phyloP scores from a whole-genome alignment of 2,113 vertebrate species.

The Geococcyx californianus region DNA sequence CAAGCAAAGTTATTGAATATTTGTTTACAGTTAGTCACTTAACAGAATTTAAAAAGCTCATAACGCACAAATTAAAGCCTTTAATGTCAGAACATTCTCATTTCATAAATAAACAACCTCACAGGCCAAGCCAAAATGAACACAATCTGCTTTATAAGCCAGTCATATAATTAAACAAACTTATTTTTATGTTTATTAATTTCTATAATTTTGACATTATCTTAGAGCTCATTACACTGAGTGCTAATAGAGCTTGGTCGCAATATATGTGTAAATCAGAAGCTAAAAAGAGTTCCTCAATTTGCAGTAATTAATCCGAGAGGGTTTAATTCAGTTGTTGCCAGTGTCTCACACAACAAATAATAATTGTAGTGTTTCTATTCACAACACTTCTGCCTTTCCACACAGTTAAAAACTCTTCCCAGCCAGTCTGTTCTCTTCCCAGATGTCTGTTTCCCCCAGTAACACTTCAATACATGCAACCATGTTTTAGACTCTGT shows the following conservation, averaged over 20 bases:
- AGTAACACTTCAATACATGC: not conserved
- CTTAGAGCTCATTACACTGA: not conserved
- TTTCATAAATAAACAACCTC: not conserved
- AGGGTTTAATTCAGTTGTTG: not conserved
- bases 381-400: not conserved
- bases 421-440: not conserved
- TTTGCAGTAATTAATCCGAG: conserved; percentile 41
- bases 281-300: not conserved
- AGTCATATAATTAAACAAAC: not conserved
- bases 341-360: not conserved
- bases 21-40: not conserved
- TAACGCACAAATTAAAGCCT: not conserved
- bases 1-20: not conserved
- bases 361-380: not conserved
- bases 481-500: not conserved
- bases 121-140: not conserved
- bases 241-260: not conserved
- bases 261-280: conserved; percentile 9
- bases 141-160: not conserved
- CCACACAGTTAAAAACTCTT: not conserved
- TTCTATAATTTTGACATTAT: not conserved
- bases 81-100: not conserved
- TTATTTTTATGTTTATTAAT: not conserved
- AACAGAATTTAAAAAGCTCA: not conserved
- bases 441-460: not conserved